Base-by-base conservation (phyloP, 2,113 vertebrate genomes). In the Ctenodactylus gundi region DNA sequence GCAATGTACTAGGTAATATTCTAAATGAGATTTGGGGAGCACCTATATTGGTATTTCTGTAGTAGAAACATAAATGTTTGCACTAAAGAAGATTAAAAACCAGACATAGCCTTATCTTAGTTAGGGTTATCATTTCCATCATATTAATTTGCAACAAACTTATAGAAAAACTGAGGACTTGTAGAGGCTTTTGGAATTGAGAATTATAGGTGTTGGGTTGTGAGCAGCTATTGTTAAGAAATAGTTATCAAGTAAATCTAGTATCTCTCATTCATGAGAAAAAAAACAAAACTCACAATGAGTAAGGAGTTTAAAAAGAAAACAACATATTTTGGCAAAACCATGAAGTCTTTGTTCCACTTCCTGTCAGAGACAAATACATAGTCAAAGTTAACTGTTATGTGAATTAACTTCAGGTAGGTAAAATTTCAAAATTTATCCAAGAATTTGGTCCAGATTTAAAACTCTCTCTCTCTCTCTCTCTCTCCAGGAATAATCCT, bases 61-160 rank as follows among this genome's bases (percentile, higher is more conserved):
- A 88, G 80, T 14, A 93, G 68, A 95, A 93, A 58, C 6, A 72
- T 75, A 90, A 92, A 88, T 85, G 90, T 41, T 51, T 46, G 84
- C 49, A 76, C 41, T 90, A 90, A 76, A 90, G 44, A 23, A 13
- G n/a, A 72, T n/a, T 57, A 83, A 89, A 83, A 34, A 67, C 44
- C 46, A 91, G 58, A 86, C 34, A 73, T 44, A 17, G 2, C 20
- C 11, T 78, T 51, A 41, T 80, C 53, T 53, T 51, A 39, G 29
- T 46, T 81, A 90, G 27, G 27, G 13, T 39, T 58, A 10, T 21
- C 39, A 84, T 88, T 93, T 85, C 68, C 13, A 58, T 41, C 78
- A 92, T 94, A 88, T 73, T 64, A 78, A 77, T 77, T 70, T 91
- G 27, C 3, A 91, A 20, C 55, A 68, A 55, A 84, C 15, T 55